phyloP scores from a whole-genome alignment of 1,140 invertebrate genomes.

The Trichonephila inaurata region DNA sequence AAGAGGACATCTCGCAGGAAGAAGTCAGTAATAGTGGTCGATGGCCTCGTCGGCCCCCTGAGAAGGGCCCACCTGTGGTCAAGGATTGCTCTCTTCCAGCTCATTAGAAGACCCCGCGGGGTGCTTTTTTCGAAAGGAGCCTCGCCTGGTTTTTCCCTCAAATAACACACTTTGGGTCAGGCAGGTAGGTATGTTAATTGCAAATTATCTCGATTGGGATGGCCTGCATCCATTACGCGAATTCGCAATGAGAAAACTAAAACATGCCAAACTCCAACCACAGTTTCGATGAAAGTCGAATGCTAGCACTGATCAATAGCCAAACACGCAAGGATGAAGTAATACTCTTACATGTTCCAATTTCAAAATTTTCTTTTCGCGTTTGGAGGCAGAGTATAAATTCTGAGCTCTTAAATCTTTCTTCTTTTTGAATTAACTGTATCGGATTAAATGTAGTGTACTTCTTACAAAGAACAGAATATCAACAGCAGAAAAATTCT shows the following conservation, averaged over 20 bases:
- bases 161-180: slow-evolving; percentile 47
- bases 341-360: background rate
- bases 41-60: slow-evolving; percentile 57
- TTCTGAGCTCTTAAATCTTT: too few species aligned
- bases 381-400: too few species aligned
- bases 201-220: slow-evolving; percentile 51
- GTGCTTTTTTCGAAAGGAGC: background rate
- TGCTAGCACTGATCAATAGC: background rate
- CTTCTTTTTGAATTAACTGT: too few species aligned
- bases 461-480: too few species aligned
- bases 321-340: background rate
- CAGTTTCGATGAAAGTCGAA: background rate
- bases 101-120: slow-evolving; percentile 63
- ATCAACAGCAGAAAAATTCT: too few species aligned
- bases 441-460: too few species aligned
- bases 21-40: slow-evolving; percentile 32
- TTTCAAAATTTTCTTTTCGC: too few species aligned
- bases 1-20: background rate
- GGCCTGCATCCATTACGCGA: slow-evolving; percentile 40
- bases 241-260: background rate
- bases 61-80: slow-evolving; percentile 72
- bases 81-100: slow-evolving; percentile 63
- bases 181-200: slow-evolving; percentile 68
- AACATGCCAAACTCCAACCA: background rate
- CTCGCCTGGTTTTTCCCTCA: slow-evolving; percentile 44